Conservation (phyloP, 2,113 vertebrate genomes). For the Macrotus californicus region DNA sequence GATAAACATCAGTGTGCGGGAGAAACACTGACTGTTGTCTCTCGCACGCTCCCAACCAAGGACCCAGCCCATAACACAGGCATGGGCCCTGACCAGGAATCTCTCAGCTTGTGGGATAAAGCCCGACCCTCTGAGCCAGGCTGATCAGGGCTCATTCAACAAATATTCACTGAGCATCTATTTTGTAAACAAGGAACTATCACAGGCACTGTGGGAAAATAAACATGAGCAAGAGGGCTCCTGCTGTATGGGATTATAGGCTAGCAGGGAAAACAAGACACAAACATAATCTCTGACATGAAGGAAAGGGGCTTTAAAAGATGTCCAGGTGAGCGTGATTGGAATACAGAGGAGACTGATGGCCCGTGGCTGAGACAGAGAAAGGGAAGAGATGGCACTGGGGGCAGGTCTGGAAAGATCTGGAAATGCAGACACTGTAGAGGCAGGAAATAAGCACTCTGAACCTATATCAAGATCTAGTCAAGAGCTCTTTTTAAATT, state of each 20-base stretch:
- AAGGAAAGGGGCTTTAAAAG: background rate
- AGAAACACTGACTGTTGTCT: too few relatives aligned
- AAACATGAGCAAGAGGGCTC: background rate
- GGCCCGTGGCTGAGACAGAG: background rate
- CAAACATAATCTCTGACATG: too few relatives aligned
- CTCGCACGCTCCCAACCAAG: too few relatives aligned
- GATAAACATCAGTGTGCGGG: too few relatives aligned
- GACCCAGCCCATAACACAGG: too few relatives aligned
- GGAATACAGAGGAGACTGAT: background rate
- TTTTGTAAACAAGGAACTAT: background rate
- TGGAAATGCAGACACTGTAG: background rate
- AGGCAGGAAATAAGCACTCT: background rate
- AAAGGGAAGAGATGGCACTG: background rate
- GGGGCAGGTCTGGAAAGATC: background rate
- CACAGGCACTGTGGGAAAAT: background rate
- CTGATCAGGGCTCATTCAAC: background rate
- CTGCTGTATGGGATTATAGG: too few relatives aligned
- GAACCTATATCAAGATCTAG: background rate
- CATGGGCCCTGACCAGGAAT: too few relatives aligned
- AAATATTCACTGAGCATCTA: background rate
- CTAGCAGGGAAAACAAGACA: background rate
- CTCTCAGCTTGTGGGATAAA: too few relatives aligned
- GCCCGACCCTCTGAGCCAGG: too few relatives aligned
- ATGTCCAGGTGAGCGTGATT: fast-evolving
- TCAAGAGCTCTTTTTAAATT: background rate